Evolutionary conservation across 64 coral and sea anemone genomes (phyloP).

Genomic region (Acropora tenuis): DNA sequence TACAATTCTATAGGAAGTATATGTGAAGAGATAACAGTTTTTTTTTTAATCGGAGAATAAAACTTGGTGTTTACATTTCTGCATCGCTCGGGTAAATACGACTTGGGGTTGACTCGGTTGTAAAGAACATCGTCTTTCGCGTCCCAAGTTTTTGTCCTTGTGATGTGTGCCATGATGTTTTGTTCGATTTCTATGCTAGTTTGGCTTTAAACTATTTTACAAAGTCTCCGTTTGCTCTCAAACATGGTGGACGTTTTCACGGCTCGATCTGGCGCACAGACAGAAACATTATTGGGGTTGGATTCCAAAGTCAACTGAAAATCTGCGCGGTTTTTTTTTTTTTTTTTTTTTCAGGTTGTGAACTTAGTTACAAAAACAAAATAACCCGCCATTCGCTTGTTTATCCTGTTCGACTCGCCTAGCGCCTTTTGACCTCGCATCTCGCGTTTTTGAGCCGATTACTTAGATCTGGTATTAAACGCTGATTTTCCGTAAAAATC

Average conservation of each 20-base stretch:
- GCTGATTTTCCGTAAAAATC: conserved; percentile 36
- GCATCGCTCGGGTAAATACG: conserved; percentile 30
- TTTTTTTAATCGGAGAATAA: conserved; percentile 37
- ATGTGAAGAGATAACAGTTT: conserved; percentile 60
- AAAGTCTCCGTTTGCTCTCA: background rate
- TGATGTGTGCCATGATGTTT: background rate
- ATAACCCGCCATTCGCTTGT: conserved; percentile 26
- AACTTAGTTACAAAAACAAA: background rate
- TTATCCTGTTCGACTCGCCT: background rate
- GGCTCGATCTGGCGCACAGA: background rate
- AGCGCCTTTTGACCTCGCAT: conserved; percentile 46
- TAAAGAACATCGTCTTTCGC: background rate
- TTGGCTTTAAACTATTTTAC: background rate
- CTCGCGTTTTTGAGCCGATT: conserved; percentile 5
- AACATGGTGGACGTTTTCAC: background rate
- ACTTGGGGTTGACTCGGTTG: background rate
- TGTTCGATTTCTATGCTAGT: background rate
- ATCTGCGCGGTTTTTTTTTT: background rate
- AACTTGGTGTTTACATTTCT: conserved; percentile 55
- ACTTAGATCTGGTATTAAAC: background rate
- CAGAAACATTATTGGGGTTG: background rate
- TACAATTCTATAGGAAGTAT: conserved; percentile 72
- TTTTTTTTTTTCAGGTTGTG: background rate
- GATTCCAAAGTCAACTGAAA: background rate
- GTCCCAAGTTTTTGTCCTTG: background rate